A percentile compares a stretch with the other conserved stretches of the same genome.
Evolutionary conservation across 1,140 invertebrate genomes (phyloP).

Genomic region (Drosophila leontia): DNA sequence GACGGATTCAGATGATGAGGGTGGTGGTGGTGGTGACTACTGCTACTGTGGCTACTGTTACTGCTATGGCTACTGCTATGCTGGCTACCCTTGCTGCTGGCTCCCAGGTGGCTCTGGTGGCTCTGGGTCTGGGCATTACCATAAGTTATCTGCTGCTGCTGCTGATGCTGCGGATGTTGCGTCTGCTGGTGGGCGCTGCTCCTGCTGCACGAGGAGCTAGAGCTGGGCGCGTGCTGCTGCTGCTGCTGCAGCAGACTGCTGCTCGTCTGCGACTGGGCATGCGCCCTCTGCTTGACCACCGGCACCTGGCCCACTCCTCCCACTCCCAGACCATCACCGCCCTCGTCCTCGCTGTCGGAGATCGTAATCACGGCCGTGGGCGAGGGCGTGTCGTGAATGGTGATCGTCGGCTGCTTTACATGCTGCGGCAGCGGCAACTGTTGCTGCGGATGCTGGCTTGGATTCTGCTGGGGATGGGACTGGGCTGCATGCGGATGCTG

Average conservation of each 20-base stretch:
- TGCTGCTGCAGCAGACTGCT: slow-evolving; percentile 56
- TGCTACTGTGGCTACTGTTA: slow-evolving; percentile 66
- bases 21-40: slow-evolving; percentile 68
- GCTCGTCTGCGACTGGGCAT: slow-evolving; percentile 86
- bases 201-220: slow-evolving; percentile 44
- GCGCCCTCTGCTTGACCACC: slow-evolving; percentile 81
- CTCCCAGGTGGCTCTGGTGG: slow-evolving; percentile 59
- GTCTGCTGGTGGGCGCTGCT: slow-evolving; percentile 49
- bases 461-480: slow-evolving; percentile 67
- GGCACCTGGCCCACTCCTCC: slow-evolving; percentile 40
- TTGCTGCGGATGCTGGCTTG: slow-evolving; percentile 54
- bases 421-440: slow-evolving; percentile 62
- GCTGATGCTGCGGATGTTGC: slow-evolving; percentile 40
- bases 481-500: slow-evolving; percentile 74
- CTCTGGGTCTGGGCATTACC: slow-evolving; percentile 70
- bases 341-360: slow-evolving; percentile 97
- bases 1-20: slow-evolving; percentile 51
- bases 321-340: slow-evolving; percentile 85
- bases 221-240: slow-evolving; percentile 54
- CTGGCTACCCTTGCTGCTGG: slow-evolving; percentile 52
- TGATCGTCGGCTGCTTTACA: slow-evolving; percentile 89
- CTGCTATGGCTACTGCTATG: slow-evolving; percentile 57
- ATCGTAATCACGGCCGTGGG: slow-evolving; percentile 96
- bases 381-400: slow-evolving; percentile 96
- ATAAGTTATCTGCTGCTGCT: slow-evolving; percentile 70